Evolutionary conservation across 1,140 invertebrate genomes (phyloP).

Genomic region (Bombus consobrinus): DNA sequence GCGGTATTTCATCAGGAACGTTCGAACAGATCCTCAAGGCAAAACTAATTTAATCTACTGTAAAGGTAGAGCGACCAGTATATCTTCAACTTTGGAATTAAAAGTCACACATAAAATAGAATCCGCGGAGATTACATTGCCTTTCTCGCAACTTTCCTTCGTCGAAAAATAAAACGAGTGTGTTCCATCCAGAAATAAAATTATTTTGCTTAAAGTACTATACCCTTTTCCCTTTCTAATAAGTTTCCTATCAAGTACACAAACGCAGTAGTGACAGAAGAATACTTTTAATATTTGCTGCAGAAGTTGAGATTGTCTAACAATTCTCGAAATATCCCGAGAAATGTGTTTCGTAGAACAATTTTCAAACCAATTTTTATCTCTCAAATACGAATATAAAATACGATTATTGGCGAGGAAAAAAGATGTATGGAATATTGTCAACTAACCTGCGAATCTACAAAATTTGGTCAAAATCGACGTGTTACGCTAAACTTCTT

Average conservation of each 20-base stretch:
- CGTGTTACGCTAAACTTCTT: not conserved
- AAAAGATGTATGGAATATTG: too few relatives aligned
- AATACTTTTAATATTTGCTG: not conserved
- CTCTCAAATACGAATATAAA: too few relatives aligned
- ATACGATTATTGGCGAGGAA: too few relatives aligned
- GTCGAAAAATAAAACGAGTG: not conserved
- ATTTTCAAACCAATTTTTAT: too few relatives aligned
- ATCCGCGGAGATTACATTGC: not conserved
- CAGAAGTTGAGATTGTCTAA: too few relatives aligned
- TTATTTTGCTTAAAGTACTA: not conserved
- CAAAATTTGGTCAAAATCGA: not conserved
- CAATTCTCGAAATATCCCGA: too few relatives aligned
- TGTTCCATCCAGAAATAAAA: not conserved
- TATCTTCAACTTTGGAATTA: not conserved
- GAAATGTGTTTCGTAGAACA: too few relatives aligned
- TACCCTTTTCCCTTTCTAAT: rapidly evolving
- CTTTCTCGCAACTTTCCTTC: not conserved
- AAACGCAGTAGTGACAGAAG: not conserved
- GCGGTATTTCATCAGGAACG: not conserved
- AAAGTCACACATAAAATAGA: not conserved
- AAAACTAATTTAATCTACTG: not conserved
- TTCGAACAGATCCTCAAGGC: not conserved
- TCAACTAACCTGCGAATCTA: too few relatives aligned
- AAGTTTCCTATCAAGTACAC: not conserved
- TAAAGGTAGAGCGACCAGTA: not conserved